Evolutionary conservation across 2,797 vertebrate genomes (phyloP), one percentile per base, ranked within the genome.

Genomic region (Podargus strigoides): DNA sequence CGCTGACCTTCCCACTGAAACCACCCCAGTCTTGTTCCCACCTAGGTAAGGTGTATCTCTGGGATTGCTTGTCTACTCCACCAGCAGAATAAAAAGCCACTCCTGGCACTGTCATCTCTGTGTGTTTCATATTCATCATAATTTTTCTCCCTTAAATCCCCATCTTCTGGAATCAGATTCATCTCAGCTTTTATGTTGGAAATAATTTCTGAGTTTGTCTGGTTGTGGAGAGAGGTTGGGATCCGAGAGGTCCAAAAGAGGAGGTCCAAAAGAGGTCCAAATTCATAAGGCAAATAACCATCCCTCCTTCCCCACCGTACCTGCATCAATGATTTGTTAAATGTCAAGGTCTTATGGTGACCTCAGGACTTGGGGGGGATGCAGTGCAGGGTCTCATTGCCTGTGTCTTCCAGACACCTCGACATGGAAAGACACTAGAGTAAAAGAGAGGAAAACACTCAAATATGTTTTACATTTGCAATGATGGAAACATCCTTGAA

Each of bases 351-450:
- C 30, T 80, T 49, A 9, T 2, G 6, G 55, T n/a, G 66, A 78
- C 34, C 30, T 77, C 49, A 41, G 34, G 23, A 49, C 41, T 63
- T 11, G 9, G 10, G 8, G 49, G 12, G 5, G 3, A 44, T 0
- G 12, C 30, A 50, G 21, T 19, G 10, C 42, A 12, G 15, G 5
- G 11, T 81, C 19, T 42, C 44, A 36, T 49, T 1, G 2, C 7
- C 10, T 58, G n/a, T 72, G 32, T 49, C 44, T 78, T 66, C 12
- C 12, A 41, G 21, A 52, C 8, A 37, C 2, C 6, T 14, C 5
- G 0, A 5, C 2, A 12, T n/a, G 17, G 24, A 76, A 84, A 87
- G 47, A 26, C 23, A 26, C 0, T 0, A 6, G 9, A 75, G 62
- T 13, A 46, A 56, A 70, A 53, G 27, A 85, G 46, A 80, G 74